A percentile compares a stretch with the other conserved stretches of the same genome.
Conservation (phyloP, 2,888 invertebrate species). For the Apomyelois bistriatella region DNA sequence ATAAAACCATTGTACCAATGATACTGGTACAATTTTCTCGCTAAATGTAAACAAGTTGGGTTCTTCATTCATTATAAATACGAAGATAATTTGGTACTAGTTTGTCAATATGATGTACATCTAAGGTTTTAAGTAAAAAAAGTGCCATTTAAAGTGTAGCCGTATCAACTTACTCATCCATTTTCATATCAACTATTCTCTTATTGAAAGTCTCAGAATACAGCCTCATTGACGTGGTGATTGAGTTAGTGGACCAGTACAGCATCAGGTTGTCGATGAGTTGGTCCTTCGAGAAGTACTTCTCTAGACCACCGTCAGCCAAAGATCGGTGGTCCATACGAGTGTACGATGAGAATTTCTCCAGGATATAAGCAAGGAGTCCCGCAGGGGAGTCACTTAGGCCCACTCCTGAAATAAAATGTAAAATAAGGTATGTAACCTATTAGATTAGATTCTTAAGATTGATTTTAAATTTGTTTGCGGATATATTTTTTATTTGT, state of each 20-base stretch:
- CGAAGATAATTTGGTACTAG: no score
- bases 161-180: conserved; percentile 63
- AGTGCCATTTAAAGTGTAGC: neutral
- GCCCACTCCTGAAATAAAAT: conserved; percentile 76
- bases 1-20: no score
- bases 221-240: conserved; percentile 86
- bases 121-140: no score
- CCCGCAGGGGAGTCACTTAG: conserved; percentile 88
- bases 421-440: neutral
- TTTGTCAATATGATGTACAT: no score
- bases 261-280: conserved; percentile 90
- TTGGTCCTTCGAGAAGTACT: conserved; percentile 83
- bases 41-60: no score
- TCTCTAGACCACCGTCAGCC: conserved; percentile 83
- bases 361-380: conserved; percentile 89
- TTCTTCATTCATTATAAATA: no score
- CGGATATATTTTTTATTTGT: no score
- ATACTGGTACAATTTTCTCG: no score
- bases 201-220: conserved; percentile 83
- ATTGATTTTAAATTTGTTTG: no score
- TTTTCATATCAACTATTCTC: conserved; percentile 31
- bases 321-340: conserved; percentile 60
- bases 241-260: conserved; percentile 88
- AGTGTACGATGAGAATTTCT: conserved; percentile 91
- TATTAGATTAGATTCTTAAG: no score